Evolutionary conservation across 2,797 vertebrate genomes (phyloP), one percentile per base, ranked within the genome.

Genomic region (Cottoperca gobio): DNA sequence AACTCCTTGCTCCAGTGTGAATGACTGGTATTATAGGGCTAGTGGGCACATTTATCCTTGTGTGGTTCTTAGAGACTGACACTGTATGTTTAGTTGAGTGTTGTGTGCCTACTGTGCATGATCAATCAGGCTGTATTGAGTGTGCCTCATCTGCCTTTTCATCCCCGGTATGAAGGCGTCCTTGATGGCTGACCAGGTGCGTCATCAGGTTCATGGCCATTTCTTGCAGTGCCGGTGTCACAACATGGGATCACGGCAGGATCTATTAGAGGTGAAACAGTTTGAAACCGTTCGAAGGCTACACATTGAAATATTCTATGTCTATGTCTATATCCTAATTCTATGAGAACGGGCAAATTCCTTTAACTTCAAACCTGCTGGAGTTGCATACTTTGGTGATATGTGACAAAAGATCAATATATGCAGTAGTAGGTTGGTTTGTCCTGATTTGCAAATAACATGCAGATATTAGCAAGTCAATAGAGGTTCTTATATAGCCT

Each of bases 41-140:
- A 33, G 33, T 58, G n/a, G 59, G 16, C 19, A 67, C 13, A 61
- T 74, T 67, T 39, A 81, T 64, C 46, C 26, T n/a, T 55, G 28
- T 37, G 21, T 49, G 37, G 33, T 46, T 68, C 28, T 61, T 50
- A 10, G n/a, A 17, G 11, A 35, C 40, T 53, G 14, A 48, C 68
- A 35, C 19, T 23, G 23, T 54, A 35, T 39, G 4, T 62, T 31
- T 54, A 28, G 14, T 69, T 61, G 57, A 50, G 33, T 52, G 35
- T 68, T 54, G 37, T 70, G 62, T 58, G 23, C 4, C 33, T 24
- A 62, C 24, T 52, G 59, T 60, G 31, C 16, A 37, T 73, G 31
- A 76, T 78, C 67, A 77, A 46, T 77, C 58, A 65, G 35, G 26
- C 73, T 78, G 63, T 64, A 40, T 48, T 55, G 54, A 71, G 50